phyloP scores from a whole-genome alignment of 2,888 invertebrate genomes.

The Mimachlamys varia region DNA sequence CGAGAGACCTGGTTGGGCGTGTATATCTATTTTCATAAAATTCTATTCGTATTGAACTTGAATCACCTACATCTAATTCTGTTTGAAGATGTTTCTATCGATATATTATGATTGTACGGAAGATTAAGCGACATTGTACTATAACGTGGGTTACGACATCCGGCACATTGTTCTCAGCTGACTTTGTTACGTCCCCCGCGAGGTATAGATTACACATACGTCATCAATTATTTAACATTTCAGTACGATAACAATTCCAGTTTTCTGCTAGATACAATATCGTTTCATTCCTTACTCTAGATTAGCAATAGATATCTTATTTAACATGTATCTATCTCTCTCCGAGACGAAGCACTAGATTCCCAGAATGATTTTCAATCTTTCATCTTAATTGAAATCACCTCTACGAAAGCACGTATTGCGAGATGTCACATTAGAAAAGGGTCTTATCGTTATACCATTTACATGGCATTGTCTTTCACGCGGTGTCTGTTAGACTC shows the following conservation, averaged over 20 bases:
- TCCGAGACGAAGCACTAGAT: background rate
- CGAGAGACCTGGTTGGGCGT: too few relatives aligned
- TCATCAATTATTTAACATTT: too few relatives aligned
- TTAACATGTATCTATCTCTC: background rate
- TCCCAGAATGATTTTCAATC: background rate
- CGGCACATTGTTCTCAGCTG: too few relatives aligned
- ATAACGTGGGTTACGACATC: too few relatives aligned
- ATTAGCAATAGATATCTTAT: background rate
- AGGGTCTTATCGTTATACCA: background rate
- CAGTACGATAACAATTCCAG: too few relatives aligned
- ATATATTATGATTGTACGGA: too few relatives aligned
- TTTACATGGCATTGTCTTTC: background rate
- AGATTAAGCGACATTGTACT: too few relatives aligned
- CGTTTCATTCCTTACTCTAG: background rate
- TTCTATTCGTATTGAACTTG: too few relatives aligned
- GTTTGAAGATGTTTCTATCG: too few relatives aligned
- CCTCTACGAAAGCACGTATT: background rate
- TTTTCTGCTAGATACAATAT: background rate
- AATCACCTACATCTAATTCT: too few relatives aligned
- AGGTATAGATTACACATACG: background rate
- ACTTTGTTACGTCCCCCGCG: background rate
- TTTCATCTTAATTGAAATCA: slow-evolving; percentile 4
- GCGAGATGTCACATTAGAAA: background rate
- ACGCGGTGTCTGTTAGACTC: background rate
- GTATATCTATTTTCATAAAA: too few relatives aligned